These are phyloP conservation scores for Tinea semifulvella DNA, from an alignment of 2,888 invertebrate species.

Conservation along the genomic window DNA sequence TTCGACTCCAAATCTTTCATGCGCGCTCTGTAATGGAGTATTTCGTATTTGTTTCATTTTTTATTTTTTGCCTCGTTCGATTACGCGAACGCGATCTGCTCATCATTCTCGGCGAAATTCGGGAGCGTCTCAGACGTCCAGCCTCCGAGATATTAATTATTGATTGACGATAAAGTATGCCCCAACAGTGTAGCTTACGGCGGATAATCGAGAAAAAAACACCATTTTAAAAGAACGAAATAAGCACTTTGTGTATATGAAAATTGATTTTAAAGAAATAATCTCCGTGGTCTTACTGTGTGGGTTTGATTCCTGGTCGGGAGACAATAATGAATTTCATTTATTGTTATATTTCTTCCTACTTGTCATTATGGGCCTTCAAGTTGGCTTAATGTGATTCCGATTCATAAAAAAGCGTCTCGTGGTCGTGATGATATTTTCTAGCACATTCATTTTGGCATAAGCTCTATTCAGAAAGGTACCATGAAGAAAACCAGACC, in stretches of 20 bases:
- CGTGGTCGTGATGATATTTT: too few relatives aligned
- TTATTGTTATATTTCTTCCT: too few relatives aligned
- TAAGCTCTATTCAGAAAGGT: too few relatives aligned
- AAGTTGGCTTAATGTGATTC: too few relatives aligned
- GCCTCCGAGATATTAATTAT: slow-evolving; percentile 62
- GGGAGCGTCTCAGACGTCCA: slow-evolving; percentile 61
- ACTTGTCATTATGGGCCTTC: too few relatives aligned
- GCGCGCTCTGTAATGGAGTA: slow-evolving; percentile 55
- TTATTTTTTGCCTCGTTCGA: slow-evolving; percentile 62
- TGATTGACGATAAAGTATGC: slow-evolving; percentile 60
- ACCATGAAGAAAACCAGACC: too few relatives aligned
- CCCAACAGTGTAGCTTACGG: slow-evolving; percentile 38
- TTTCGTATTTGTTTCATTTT: slow-evolving; percentile 67
- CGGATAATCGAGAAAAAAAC: slow-evolving; percentile 6
- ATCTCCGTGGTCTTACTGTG: too few relatives aligned
- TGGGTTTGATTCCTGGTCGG: too few relatives aligned
- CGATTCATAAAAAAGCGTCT: too few relatives aligned
- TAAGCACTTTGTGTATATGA: slow-evolving; percentile 3
- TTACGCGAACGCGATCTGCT: slow-evolving; percentile 64
- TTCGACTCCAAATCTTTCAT: slow-evolving; percentile 36
- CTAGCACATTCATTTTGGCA: too few relatives aligned
- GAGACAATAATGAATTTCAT: too few relatives aligned
- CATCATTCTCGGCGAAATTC: slow-evolving; percentile 63
- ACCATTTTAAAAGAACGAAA: slow-evolving; percentile 4
- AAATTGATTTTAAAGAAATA: too few relatives aligned